Evolutionary conservation across 2,113 vertebrate species (phyloP), one percentile per base, ranked within the genome.

Genomic region (Apteryx owenii): DNA sequence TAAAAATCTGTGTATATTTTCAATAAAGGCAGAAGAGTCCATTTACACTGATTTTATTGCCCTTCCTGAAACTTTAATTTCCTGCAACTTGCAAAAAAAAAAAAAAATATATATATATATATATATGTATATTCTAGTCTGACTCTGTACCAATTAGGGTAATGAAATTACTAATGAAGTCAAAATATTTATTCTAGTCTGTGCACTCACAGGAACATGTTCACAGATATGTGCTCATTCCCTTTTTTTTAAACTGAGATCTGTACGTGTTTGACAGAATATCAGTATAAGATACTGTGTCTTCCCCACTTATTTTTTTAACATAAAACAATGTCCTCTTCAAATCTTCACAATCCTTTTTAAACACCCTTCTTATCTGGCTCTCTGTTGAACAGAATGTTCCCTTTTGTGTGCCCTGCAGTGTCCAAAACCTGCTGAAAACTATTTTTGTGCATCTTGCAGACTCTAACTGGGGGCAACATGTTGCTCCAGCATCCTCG

Each of bases 141-240:
- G 88, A 44, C 61, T 60, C 69, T 50, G 0, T 8, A 72, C 23
- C 83, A 83, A 54, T 92, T 80, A 92, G 58, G 36, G 19, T 50
- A 90, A 90, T 85, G 53, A 86, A 90, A 85, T 95, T 94, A 81
- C 26, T 80, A 80, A 92, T 72, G 68, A 82, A 68, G 46, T 60
- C 4, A 31, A 82, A 95, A 75, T 82, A 92, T 79, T 93, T 90
- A 86, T 62, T 90, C 18, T 76, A 65, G 42, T 40, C 51, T 10
- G 1, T 12, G 61, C 60, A 58, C 82, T 88, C 46, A 36, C 22
- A 50, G 71, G 54, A 71, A 51, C 18, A 12, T 7, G 26, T 54
- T 12, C 31, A 23, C 71, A 88, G 71, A 56, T 80, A 5, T 26
- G 31, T 15, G 12, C 22, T 56, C 7, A 1, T 85, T 93, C 51